Conservation (phyloP, 2,113 vertebrate species). For the Rhadina sibilatrix region DNA sequence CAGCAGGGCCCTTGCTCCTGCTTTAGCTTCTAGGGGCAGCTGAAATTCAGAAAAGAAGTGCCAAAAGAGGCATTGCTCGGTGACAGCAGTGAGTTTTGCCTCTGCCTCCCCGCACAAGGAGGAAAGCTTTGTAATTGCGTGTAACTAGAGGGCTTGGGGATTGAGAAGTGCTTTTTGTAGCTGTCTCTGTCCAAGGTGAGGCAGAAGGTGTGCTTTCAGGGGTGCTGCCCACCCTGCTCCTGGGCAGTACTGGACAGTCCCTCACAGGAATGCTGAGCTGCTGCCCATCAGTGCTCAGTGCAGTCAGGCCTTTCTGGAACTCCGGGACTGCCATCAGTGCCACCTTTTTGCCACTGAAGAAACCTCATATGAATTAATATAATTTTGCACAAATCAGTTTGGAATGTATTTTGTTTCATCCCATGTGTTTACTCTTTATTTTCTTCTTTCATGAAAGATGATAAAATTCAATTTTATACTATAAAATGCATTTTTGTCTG, state of each 20-base stretch:
- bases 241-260: no score
- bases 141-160: rapidly evolving
- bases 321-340: not conserved
- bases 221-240: not conserved
- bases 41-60: not conserved
- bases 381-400: not conserved
- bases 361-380: not conserved
- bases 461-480: not conserved
- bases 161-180: rapidly evolving
- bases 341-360: no score
- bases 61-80: no score
- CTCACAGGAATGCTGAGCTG: rapidly evolving
- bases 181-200: not conserved
- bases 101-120: not conserved
- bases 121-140: not conserved
- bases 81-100: not conserved
- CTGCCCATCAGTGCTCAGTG: not conserved
- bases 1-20: not conserved
- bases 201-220: not conserved
- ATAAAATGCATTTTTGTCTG: not conserved
- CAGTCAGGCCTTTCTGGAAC: not conserved
- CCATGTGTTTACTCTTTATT: not conserved
- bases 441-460: not conserved
- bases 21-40: not conserved
- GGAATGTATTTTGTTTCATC: not conserved